Evolutionary conservation across 2,888 invertebrate genomes (phyloP).

Genomic region (Listrodromus nycthemerus): DNA sequence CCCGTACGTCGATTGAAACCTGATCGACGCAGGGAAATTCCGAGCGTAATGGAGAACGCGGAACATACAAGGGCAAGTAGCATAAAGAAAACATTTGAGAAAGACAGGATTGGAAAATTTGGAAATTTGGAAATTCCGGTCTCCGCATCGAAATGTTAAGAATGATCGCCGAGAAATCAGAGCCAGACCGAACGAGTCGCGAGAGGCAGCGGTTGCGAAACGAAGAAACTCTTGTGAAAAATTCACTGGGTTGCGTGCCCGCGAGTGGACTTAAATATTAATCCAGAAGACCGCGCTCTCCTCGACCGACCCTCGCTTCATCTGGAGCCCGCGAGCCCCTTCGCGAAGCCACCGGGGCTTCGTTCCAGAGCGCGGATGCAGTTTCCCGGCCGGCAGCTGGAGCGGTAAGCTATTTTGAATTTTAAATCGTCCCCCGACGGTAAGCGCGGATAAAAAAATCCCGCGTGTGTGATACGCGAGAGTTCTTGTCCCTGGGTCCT

Average conservation of each 20-base stretch:
- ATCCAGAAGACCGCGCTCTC: conserved; percentile 41
- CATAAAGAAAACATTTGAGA: neutral
- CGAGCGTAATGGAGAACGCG: neutral
- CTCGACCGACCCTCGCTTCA: neutral
- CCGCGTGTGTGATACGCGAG: conserved; percentile 60
- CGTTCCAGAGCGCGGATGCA: conserved; percentile 52
- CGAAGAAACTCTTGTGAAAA: conserved; percentile 52
- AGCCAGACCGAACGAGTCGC: conserved; percentile 10
- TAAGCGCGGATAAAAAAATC: conserved; percentile 68
- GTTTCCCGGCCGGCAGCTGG: conserved; percentile 59
- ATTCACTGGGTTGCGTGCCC: conserved; percentile 52
- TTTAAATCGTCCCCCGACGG: conserved; percentile 75
- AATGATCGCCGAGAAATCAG: conserved; percentile 51
- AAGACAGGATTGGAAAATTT: neutral
- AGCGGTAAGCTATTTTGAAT: conserved; percentile 78
- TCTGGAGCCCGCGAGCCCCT: neutral
- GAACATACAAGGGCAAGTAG: neutral
- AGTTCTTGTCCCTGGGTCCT: conserved; percentile 66
- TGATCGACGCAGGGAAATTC: neutral
- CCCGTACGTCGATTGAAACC: neutral
- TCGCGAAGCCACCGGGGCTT: conserved; percentile 48
- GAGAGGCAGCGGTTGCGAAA: conserved; percentile 23
- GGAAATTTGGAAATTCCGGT: neutral
- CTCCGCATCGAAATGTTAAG: neutral
- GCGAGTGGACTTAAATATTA: conserved; percentile 68